Evolutionary conservation across 2,888 invertebrate genomes (phyloP).

Genomic region (Hypsopygia costalis): DNA sequence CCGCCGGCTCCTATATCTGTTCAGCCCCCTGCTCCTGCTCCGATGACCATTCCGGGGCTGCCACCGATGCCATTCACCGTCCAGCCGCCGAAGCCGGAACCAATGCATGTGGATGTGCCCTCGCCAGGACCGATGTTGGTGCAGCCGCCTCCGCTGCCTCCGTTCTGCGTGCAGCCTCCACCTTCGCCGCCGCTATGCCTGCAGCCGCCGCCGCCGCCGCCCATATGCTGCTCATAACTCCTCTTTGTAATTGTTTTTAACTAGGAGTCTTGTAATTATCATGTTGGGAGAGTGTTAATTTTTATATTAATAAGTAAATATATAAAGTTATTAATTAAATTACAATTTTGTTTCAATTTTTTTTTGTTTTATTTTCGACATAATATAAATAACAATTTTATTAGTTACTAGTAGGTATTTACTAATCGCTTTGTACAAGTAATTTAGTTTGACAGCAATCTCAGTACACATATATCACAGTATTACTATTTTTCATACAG

Average conservation of each 20-base stretch:
- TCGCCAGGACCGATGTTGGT: constrained; percentile 41
- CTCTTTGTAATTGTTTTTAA: constrained; percentile 16
- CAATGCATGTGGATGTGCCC: constrained; percentile 21
- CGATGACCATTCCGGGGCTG: constrained; percentile 58
- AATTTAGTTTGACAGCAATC: too few relatives aligned
- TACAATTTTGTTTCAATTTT: too few relatives aligned
- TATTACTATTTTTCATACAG: too few relatives aligned
- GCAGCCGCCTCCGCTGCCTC: constrained; percentile 54
- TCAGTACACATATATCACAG: too few relatives aligned
- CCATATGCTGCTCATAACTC: constrained; percentile 33
- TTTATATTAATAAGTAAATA: too few relatives aligned
- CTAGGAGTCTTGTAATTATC: constrained; percentile 17
- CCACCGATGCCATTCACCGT: constrained; percentile 47
- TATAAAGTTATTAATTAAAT: too few relatives aligned
- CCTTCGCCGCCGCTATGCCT: constrained; percentile 41
- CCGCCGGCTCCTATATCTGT: constrained; percentile 53
- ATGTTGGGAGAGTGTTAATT: too few relatives aligned
- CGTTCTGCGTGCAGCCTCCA: constrained; percentile 54
- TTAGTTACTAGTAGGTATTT: too few relatives aligned
- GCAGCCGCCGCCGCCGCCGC: constrained; percentile 28
- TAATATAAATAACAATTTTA: too few relatives aligned
- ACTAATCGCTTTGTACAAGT: too few relatives aligned
- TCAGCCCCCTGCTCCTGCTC: constrained; percentile 55
- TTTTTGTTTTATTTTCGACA: too few relatives aligned
- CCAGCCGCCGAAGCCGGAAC: constrained; percentile 42